Evolutionary conservation across 1,140 invertebrate species (phyloP).

Genomic region (Drosophila nikananu): DNA sequence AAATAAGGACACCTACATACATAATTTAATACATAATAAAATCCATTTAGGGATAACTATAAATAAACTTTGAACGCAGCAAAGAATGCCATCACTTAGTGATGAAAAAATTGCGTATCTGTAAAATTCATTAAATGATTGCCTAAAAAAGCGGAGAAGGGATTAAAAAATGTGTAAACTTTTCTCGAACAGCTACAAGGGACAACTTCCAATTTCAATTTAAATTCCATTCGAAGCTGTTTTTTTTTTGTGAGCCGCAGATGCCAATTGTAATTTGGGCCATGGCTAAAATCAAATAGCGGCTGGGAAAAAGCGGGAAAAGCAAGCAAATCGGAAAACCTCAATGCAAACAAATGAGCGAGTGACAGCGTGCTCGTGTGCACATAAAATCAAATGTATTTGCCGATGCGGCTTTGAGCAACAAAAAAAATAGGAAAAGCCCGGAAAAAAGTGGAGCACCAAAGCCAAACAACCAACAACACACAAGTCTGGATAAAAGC

Average conservation of each 20-base stretch:
- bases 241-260: conserved; percentile 9
- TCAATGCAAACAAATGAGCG: conserved; percentile 68
- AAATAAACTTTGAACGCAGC: neutral
- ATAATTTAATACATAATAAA: too few relatives aligned
- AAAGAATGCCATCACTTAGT: neutral
- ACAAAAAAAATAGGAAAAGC: conserved; percentile 7
- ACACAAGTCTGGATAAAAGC: conserved; percentile 44
- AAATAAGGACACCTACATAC: neutral
- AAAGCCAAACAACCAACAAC: conserved; percentile 67
- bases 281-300: conserved; percentile 45
- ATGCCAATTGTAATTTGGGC: conserved; percentile 44
- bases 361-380: conserved; percentile 49
- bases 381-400: conserved; percentile 75
- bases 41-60: neutral
- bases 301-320: conserved; percentile 30
- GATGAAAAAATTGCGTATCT: neutral
- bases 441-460: conserved; percentile 39
- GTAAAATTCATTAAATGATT: neutral
- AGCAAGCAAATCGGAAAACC: conserved; percentile 64
- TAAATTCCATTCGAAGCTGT: conserved; percentile 19
- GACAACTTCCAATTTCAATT: conserved; percentile 33
- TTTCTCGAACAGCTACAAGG: neutral
- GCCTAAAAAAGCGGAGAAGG: neutral
- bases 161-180: conserved; percentile 4
- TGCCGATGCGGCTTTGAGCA: conserved; percentile 62